Base-by-base conservation (phyloP, 2,888 invertebrate genomes). In the Ethmia dodecea region DNA sequence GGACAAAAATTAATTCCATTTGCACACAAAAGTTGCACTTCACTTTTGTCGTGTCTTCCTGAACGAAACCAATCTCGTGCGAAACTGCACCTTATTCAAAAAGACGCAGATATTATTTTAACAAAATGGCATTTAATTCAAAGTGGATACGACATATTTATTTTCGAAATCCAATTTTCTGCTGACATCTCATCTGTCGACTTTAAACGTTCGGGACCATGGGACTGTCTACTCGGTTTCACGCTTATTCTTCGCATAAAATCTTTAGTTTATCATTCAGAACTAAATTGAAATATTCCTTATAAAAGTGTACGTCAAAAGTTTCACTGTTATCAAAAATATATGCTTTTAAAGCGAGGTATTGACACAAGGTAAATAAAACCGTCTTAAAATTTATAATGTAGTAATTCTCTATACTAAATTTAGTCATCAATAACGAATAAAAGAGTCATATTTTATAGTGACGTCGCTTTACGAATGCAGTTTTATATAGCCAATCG, bases 91-190 rank as follows among this genome's bases (percentile, higher is more conserved):
- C 48, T 58, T 76, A 58, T 47, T 13, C 0, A 3, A 0, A 13
- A 10, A 1, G 0, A 0, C 0, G 29, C 43, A 65, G 43, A 52
- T 59, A 54, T 41, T 42, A 41, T 41, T 64, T 64, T 71, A 22
- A 40, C 22, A 6, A 25, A 40, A 34, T 40, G 13, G 15, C 29
- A 35, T 38, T 56, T 66, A 66, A 71, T 69, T 71, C 68, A 69
- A 74, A 69, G 67, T 16, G 65, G 70, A 72, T 70, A 71, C 69
- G 81, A 83, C 83, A 83, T 83, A 81, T 86, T 86, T 86, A 86
- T 84, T 84, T 83, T 81, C 79, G 62, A 81, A 86, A 86, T 86
- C 86, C 86, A 84, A 86, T 86, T 86, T 86, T 84, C 83, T 83
- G 83, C 83, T 76, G 86, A 83, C 86, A 78, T 81, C 72, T 83